Evolutionary conservation across 2,888 invertebrate species (phyloP).

Genomic region (Tubulanus polymorphus): DNA sequence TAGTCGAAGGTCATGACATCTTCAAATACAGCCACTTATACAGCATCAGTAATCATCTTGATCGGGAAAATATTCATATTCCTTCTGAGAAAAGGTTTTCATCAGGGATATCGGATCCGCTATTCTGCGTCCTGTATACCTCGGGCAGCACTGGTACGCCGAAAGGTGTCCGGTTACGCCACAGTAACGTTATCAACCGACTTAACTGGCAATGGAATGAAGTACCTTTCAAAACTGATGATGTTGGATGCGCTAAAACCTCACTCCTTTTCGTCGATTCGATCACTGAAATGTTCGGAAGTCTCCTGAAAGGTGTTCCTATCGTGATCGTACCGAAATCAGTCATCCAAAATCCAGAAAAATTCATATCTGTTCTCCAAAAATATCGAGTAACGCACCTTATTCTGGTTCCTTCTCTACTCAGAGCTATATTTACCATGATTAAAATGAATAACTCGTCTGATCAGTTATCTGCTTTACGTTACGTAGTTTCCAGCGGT

Average conservation of each 20-base stretch:
- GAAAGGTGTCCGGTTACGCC: slow-evolving; percentile 78
- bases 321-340: slow-evolving; percentile 70
- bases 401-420: slow-evolving; percentile 74
- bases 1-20: too few relatives aligned
- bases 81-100: too few relatives aligned
- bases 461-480: slow-evolving; percentile 13
- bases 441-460: slow-evolving; percentile 49
- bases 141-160: slow-evolving; percentile 82
- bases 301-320: slow-evolving; percentile 69
- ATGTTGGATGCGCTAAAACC: slow-evolving; percentile 78
- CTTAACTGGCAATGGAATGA: slow-evolving; percentile 84
- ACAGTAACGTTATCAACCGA: slow-evolving; percentile 65
- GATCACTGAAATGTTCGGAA: slow-evolving; percentile 81
- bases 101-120: background rate
- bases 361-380: slow-evolving; percentile 65
- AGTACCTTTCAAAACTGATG: slow-evolving; percentile 71
- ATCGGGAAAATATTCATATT: too few relatives aligned
- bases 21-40: too few relatives aligned
- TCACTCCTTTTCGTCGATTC: slow-evolving; percentile 87
- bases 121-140: slow-evolving; percentile 64
- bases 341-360: slow-evolving; percentile 72
- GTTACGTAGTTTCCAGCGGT: slow-evolving; percentile 9
- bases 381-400: slow-evolving; percentile 55
- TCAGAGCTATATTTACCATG: slow-evolving; percentile 41
- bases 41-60: too few relatives aligned